These are phyloP conservation scores for Dromaius novaehollandiae DNA, from an alignment of 2,113 vertebrate genomes.

Conservation along the genomic window DNA sequence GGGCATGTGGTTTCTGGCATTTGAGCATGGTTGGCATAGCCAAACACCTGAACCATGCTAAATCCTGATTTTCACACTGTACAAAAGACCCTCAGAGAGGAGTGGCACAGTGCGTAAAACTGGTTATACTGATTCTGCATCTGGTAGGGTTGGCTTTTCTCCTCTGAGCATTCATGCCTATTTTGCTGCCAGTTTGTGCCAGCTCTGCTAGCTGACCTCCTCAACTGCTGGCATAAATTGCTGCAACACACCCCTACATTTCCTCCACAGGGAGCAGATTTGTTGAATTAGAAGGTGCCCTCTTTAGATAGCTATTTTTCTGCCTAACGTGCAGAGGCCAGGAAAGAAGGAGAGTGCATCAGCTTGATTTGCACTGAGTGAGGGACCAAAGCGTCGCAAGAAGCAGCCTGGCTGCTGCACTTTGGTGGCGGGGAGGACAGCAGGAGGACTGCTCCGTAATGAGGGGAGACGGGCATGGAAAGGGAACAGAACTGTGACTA, in stretches of 20 bases:
- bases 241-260: not conserved
- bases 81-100: not conserved
- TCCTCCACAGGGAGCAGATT: not conserved
- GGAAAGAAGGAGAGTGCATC: not conserved
- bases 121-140: not conserved
- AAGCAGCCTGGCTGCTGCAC: not conserved
- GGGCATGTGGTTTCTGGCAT: not conserved
- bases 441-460: not conserved
- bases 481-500: not conserved
- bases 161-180: not conserved
- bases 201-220: not conserved
- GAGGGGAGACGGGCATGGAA: not conserved
- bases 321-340: not conserved
- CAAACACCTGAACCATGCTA: not conserved
- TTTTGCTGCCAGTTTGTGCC: not conserved
- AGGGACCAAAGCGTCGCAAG: not conserved
- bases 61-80: not conserved
- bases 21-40: rapidly evolving
- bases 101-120: not conserved
- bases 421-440: not conserved
- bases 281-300: conserved; percentile 19
- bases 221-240: not conserved
- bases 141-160: not conserved
- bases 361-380: not conserved
- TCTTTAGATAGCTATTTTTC: not conserved